Evolutionary conservation across 2,797 vertebrate genomes (phyloP), one percentile per base, ranked within the genome.

Genomic region (Manis javanica): DNA sequence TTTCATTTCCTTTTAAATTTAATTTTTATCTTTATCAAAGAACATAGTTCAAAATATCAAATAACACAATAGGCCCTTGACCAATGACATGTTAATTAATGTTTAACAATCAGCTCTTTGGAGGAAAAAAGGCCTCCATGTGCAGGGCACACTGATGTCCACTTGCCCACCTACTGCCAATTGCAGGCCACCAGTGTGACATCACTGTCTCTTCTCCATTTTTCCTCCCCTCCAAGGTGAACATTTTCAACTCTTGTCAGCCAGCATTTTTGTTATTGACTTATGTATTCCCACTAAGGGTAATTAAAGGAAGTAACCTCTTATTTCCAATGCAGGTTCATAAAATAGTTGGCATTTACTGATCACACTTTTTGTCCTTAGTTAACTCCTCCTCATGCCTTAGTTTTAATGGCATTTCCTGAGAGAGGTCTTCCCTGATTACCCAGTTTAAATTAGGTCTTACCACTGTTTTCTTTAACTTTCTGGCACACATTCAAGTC

Each of bases 391-490:
- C 59, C n/a, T 79, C 10, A 34, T 64, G 68, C 68, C 61, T 89
- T 74, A 69, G 46, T 90, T 91, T 91, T 91, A 96, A 90, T 81
- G 68, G 42, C 53, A 82, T 90, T 94, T 92, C 61, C 82, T 59
- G 81, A 87, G 71, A 85, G 79, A 90, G 24, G 81, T 11, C 81
- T 89, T 94, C 49, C 79, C 61, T 49, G 66, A 82, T 42, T 85
- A 82, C 53, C 46, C 79, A 92, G 7, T 95, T 91, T 94, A 89
- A 96, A 94, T 89, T 69, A 64, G 59, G 46, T 59, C 51, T 63
- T 29, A 88, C 89, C 19, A 87, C 49, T 90, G 82, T 71, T 82
- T 92, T 87, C 68, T 90, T 71, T 86, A 92, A 86, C 88, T 90
- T 96, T 81, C 87, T 51, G 85, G 79, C 72, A 94, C 31, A 85